Conservation (phyloP, 2,888 invertebrate genomes). For the Exephanes ischioxanthus region DNA sequence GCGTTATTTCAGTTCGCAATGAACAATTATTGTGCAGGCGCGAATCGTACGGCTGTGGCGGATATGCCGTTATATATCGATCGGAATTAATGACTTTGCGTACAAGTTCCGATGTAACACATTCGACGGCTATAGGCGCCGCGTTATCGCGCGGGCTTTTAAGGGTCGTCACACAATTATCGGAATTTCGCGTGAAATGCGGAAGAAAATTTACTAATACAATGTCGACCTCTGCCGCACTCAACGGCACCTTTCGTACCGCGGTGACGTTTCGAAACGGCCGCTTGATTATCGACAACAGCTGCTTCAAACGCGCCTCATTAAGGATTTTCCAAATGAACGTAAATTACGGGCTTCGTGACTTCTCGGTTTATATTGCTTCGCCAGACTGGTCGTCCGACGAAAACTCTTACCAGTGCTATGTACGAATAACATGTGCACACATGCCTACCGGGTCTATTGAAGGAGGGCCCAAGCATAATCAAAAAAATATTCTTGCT, state of each 20-base stretch:
- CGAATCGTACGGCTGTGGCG: slow-evolving; percentile 9
- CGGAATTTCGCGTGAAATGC: slow-evolving; percentile 9
- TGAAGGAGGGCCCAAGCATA: not conserved
- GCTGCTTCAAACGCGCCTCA: slow-evolving; percentile 79
- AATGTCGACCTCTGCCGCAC: not conserved
- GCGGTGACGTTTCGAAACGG: slow-evolving; percentile 77
- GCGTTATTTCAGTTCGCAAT: slow-evolving; percentile 47
- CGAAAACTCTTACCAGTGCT: slow-evolving; percentile 48
- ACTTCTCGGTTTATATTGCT: slow-evolving; percentile 74
- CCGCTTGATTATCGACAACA: slow-evolving; percentile 77
- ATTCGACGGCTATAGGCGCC: slow-evolving; percentile 19
- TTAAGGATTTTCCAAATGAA: slow-evolving; percentile 77
- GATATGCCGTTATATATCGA: slow-evolving; percentile 37
- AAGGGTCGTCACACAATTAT: slow-evolving; percentile 10
- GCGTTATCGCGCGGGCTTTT: not conserved
- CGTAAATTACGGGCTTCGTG: slow-evolving; percentile 75
- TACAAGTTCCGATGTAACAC: slow-evolving; percentile 33
- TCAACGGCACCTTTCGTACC: slow-evolving; percentile 32
- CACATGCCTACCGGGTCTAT: not conserved
- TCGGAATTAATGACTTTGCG: slow-evolving; percentile 44
- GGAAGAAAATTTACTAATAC: slow-evolving; percentile 27
- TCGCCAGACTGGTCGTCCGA: slow-evolving; percentile 64
- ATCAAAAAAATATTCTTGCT: not conserved
- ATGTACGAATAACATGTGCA: slow-evolving; percentile 8
- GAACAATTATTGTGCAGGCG: slow-evolving; percentile 54